These are phyloP conservation scores for Lepus oiostolus DNA, from an alignment of 2,797 vertebrate genomes.

Conservation along the genomic window DNA sequence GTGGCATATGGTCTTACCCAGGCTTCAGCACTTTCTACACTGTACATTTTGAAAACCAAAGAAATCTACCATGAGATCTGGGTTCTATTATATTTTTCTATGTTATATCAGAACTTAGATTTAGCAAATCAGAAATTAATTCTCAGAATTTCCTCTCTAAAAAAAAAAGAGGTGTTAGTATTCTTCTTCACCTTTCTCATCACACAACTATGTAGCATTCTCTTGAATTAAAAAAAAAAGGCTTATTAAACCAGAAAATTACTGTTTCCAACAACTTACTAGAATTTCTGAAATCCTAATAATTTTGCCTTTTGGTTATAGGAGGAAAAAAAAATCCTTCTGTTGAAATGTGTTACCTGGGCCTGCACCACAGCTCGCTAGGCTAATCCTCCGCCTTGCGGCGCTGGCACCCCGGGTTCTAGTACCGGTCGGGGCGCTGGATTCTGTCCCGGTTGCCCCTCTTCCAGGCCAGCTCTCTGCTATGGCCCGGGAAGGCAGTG, in stretches of 20 bases:
- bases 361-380: too few relatives aligned
- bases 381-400: too few relatives aligned
- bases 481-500: too few relatives aligned
- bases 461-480: too few relatives aligned
- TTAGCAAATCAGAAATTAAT: not conserved
- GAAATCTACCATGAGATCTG: not conserved
- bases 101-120: not conserved
- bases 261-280: not conserved
- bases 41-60: not conserved
- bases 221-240: not conserved
- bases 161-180: not conserved
- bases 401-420: too few relatives aligned
- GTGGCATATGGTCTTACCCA: not conserved
- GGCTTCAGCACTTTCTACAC: not conserved
- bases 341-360: conserved; percentile 5
- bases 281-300: not conserved
- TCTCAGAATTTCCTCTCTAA: not conserved
- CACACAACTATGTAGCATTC: not conserved
- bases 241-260: conserved; percentile 34
- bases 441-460: too few relatives aligned
- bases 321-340: not conserved
- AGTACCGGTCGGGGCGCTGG: too few relatives aligned
- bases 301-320: not conserved
- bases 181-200: not conserved
- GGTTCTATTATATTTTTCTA: not conserved